phyloP scores from a whole-genome alignment of 2,888 invertebrate genomes.

The Cremastobaeus sp. region DNA sequence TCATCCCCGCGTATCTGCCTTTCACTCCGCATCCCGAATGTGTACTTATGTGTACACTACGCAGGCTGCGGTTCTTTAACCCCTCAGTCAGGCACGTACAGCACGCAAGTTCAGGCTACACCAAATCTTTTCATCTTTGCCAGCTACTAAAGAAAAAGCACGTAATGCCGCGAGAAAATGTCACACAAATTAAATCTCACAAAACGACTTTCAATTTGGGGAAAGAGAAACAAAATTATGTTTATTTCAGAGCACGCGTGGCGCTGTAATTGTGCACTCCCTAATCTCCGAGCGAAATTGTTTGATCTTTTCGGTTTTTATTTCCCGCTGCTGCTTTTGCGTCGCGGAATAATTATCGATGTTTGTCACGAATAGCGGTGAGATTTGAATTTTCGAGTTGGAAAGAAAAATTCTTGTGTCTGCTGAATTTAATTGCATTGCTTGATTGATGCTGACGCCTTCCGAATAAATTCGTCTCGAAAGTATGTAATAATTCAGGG shows the following conservation, averaged over 20 bases:
- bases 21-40: conserved; percentile 57
- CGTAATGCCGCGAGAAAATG: conserved; percentile 63
- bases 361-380: too few relatives aligned
- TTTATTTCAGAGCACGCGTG: not conserved
- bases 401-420: too few relatives aligned
- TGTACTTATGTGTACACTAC: conserved; percentile 72
- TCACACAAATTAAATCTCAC: conserved; percentile 67
- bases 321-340: too few relatives aligned
- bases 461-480: conserved; percentile 5
- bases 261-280: not conserved
- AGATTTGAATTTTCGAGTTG: too few relatives aligned
- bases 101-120: conserved; percentile 52
- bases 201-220: conserved; percentile 62
- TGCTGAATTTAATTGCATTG: conserved; percentile 8
- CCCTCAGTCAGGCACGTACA: conserved; percentile 57
- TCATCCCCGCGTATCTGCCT: conserved; percentile 50
- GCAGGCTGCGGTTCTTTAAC: conserved; percentile 66
- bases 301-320: too few relatives aligned
- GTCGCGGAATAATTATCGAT: too few relatives aligned
- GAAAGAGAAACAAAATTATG: conserved; percentile 20
- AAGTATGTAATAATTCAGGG: conserved; percentile 15
- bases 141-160: conserved; percentile 62
- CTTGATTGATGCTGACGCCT: conserved; percentile 12
- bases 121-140: conserved; percentile 63
- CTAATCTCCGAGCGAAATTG: not conserved